Evolutionary conservation across 2,113 vertebrate genomes (phyloP).

Genomic region (Actenoides lindsayi): DNA sequence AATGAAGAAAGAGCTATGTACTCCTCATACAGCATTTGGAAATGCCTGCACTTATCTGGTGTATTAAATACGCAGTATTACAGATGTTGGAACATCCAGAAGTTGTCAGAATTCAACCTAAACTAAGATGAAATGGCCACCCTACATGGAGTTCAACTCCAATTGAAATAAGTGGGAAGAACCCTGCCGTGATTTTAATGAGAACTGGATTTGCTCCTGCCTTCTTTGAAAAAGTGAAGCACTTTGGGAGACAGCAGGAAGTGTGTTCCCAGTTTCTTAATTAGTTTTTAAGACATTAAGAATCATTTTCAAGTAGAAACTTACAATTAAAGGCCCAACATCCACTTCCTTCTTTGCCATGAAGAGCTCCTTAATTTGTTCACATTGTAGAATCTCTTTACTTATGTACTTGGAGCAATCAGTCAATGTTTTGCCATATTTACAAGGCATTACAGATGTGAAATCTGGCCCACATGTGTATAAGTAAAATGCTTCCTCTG

Average conservation of each 20-base stretch:
- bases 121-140: not conserved
- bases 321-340: constrained; percentile 86
- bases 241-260: not conserved
- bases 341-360: constrained; percentile 89
- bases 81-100: not conserved
- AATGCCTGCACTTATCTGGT: not conserved
- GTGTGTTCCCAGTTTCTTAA: not conserved
- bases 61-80: not conserved
- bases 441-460: constrained; percentile 95
- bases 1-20: not conserved
- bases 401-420: constrained; percentile 90
- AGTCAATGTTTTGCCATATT: constrained; percentile 83
- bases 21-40: not conserved
- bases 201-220: not conserved
- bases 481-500: constrained; percentile 92
- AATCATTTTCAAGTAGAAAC: constrained; percentile 55
- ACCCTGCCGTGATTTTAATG: not conserved
- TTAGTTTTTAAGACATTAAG: not conserved
- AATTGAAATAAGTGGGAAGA: not conserved
- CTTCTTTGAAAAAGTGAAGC: not conserved
- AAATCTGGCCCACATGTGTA: constrained; percentile 91
- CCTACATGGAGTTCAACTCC: not conserved
- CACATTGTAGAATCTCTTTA: constrained; percentile 88
- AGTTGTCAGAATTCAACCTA: not conserved
- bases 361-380: constrained; percentile 87